Base-by-base conservation (phyloP, 2,888 invertebrate genomes). In the Ectemnius continuus region DNA sequence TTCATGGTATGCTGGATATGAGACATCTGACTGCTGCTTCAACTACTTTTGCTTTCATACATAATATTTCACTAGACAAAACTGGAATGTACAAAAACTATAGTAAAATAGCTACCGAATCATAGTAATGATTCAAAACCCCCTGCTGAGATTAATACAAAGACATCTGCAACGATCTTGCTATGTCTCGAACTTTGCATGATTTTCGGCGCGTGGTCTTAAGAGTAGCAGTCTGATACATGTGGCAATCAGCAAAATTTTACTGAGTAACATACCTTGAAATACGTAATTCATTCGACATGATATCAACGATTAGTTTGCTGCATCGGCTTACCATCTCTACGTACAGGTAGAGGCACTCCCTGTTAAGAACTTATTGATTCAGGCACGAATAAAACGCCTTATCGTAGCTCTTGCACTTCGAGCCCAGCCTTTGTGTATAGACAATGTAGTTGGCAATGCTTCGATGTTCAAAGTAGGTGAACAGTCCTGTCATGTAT, bases 391-490 rank as follows among this genome's bases (percentile, higher is more conserved):
- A 84, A 91, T 90, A 74, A 91, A 88, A 68, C 90, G 89, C 67
- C 90, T 87, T 64, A 91, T 70, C 16, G 88, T 90, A 18, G 90
- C 89, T 63, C 91, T 88, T 63, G 90, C 91, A 73, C 89, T 90
- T 68, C 91, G 91, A 70, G 92, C 89, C 93, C 93, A 93, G 66
- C 91, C 91, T 86, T 92, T 92, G 59, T 85, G 87, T 46, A 88
- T 70, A 47, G 88, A 82, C 48, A 83, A 75, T 61, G 85, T 71
- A 65, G 82, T 81, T 73, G 92, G 91, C 91, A 92, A 91, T 81
- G 80, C 56, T 74, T 88, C 88, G 76, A 88, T 87, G 76, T 85
- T 86, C 20, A 87, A 68, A 46, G 76, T 84, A 78, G 88, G 84
- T 75, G 85, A 64, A 75, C 83, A 85, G 82, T 82, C 85, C 78